Percentiles rank a stretch among this genome's conserved stretches.
phyloP scores from a whole-genome alignment of 2,113 vertebrate species.

The Turnix velox region DNA sequence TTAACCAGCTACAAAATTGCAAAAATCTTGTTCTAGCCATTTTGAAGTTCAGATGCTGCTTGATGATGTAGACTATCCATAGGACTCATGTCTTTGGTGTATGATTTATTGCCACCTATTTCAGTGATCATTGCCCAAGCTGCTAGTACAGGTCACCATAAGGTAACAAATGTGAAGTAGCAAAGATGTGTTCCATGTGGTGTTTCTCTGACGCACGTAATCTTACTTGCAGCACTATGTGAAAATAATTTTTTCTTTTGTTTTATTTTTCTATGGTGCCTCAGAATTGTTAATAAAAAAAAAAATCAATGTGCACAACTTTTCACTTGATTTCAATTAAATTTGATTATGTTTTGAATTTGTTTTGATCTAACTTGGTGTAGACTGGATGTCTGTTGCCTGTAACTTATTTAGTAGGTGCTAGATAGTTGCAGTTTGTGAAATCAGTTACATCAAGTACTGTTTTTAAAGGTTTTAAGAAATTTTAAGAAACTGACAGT shows the following conservation, averaged over 20 bases:
- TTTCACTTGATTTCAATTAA: not conserved
- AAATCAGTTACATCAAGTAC: not conserved
- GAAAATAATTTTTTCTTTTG: not conserved
- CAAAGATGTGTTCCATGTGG: not conserved
- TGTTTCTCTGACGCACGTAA: not conserved
- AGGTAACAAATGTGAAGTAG: not conserved
- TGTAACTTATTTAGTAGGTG: not conserved
- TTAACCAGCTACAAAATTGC: not conserved
- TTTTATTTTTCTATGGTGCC: not conserved
- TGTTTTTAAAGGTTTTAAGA: not conserved
- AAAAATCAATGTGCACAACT: not conserved
- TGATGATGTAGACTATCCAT: not conserved
- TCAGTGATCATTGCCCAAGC: not conserved
- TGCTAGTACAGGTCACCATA: fast-evolving
- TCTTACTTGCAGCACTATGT: not conserved
- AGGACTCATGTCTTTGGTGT: fast-evolving
- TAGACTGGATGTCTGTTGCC: not conserved
- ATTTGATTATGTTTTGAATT: not conserved
- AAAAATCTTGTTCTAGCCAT: not conserved
- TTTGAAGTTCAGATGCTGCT: not conserved
- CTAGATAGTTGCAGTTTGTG: not conserved
- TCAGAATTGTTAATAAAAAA: not conserved
- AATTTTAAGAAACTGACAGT: not conserved
- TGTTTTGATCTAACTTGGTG: not conserved
- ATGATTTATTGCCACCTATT: not conserved